phyloP scores from a whole-genome alignment of 2,113 vertebrate genomes.

The Prochilodus magdalenae region DNA sequence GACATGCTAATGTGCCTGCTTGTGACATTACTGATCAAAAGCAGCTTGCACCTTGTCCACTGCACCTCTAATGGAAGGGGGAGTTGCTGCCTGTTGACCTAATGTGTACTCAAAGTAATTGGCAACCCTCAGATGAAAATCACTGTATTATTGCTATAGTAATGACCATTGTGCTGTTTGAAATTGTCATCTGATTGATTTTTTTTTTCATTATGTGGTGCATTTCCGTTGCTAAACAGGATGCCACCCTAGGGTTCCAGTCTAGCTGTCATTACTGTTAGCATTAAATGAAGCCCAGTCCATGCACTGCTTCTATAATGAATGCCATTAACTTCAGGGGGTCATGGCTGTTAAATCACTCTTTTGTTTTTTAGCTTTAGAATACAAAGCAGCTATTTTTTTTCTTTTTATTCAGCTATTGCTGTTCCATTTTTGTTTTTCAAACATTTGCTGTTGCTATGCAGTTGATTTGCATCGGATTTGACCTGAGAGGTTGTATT shows the following conservation, averaged over 20 bases:
- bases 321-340: constrained; percentile 23
- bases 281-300: constrained; percentile 3
- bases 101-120: constrained; percentile 1
- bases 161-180: constrained; percentile 5
- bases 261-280: constrained; percentile 12
- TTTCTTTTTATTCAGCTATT: constrained; percentile 53
- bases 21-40: background rate
- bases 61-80: background rate
- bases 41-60: background rate
- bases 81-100: background rate
- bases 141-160: constrained; percentile 12
- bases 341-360: constrained; percentile 7
- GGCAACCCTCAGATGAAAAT: constrained; percentile 11
- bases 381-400: constrained; percentile 49
- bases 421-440: constrained; percentile 53
- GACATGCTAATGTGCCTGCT: background rate
- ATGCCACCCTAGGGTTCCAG: constrained; percentile 15
- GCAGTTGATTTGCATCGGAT: constrained; percentile 9
- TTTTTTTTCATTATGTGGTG: background rate
- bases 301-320: constrained; percentile 13
- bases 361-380: constrained; percentile 5
- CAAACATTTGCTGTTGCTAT: constrained; percentile 40
- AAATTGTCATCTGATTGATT: constrained; percentile 10
- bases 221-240: constrained; percentile 13
- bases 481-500: background rate